Conservation (phyloP, 2,113 vertebrate genomes). For the Mohoua ochrocephala region DNA sequence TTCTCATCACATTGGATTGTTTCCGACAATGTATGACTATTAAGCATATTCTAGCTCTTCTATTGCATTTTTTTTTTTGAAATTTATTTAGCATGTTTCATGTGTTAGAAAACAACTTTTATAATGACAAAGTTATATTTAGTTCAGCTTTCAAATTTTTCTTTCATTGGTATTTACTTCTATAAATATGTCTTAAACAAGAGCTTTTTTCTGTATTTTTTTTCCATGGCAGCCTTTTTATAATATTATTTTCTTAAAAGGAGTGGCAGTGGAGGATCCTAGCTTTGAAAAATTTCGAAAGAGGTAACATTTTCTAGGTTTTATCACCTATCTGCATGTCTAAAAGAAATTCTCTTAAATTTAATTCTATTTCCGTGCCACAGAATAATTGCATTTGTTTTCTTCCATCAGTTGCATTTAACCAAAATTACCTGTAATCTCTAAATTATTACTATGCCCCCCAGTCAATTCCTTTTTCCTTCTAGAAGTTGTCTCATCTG, state of each 20-base stretch:
- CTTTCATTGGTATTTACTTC: not conserved
- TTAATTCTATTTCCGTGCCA: not conserved
- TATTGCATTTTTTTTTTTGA: not conserved
- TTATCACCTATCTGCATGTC: not conserved
- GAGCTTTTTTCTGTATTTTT: not conserved
- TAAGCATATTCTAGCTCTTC: not conserved
- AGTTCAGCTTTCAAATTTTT: not conserved
- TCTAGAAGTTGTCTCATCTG: not conserved
- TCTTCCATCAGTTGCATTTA: not conserved
- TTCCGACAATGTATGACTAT: not conserved
- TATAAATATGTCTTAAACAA: not conserved
- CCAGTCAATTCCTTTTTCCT: not conserved
- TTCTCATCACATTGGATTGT: not conserved
- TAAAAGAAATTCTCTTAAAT: not conserved
- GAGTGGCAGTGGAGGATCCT: rapidly evolving
- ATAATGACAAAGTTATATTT: not conserved
- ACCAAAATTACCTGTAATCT: not conserved
- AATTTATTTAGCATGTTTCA: not conserved
- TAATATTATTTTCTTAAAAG: not conserved
- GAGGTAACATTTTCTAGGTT: not conserved
- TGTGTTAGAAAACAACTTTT: not conserved
- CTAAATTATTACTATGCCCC: not conserved
- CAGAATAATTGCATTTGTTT: not conserved
- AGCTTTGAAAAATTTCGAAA: not conserved
- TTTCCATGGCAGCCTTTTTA: not conserved